A percentile compares a stretch with the other conserved stretches of the same genome.
phyloP scores from a whole-genome alignment of 2,888 invertebrate species.

The Melinopterus prodromus region DNA sequence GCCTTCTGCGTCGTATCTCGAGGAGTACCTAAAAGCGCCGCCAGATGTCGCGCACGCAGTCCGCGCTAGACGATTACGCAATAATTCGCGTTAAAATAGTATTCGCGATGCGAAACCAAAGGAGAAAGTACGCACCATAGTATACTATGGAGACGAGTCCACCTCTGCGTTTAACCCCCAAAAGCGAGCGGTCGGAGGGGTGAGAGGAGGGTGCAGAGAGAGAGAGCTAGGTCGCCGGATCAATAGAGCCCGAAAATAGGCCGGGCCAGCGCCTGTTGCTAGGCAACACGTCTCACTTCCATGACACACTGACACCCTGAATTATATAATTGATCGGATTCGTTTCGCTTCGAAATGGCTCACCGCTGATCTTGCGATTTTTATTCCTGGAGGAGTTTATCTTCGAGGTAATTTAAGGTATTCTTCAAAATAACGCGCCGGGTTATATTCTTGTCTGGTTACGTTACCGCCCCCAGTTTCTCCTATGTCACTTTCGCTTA shows the following conservation, averaged over 20 bases:
- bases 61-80: slow-evolving; percentile 25
- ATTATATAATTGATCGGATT: slow-evolving; percentile 47
- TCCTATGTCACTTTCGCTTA: too few relatives aligned
- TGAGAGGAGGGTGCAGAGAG: neutral
- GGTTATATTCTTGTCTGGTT: too few relatives aligned
- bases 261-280: slow-evolving; percentile 59
- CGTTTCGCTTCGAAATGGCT: slow-evolving; percentile 8
- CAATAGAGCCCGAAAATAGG: slow-evolving; percentile 62
- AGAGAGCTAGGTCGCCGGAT: slow-evolving; percentile 51
- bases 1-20: too few relatives aligned
- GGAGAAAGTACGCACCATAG: neutral
- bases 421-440: too few relatives aligned
- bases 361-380: neutral
- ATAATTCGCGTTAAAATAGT: neutral
- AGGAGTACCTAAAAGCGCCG: neutral
- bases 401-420: too few relatives aligned
- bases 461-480: too few relatives aligned
- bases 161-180: slow-evolving; percentile 49
- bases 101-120: neutral
- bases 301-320: slow-evolving; percentile 62
- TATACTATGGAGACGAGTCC: slow-evolving; percentile 42
- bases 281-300: slow-evolving; percentile 58
- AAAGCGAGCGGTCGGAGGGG: slow-evolving; percentile 35
- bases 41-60: slow-evolving; percentile 21
- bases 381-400: too few relatives aligned